These are phyloP conservation scores for Chondrosia reniformis DNA, from an alignment of 37 sponge, comb jelly and placozoan genomes.

Conservation along the genomic window DNA sequence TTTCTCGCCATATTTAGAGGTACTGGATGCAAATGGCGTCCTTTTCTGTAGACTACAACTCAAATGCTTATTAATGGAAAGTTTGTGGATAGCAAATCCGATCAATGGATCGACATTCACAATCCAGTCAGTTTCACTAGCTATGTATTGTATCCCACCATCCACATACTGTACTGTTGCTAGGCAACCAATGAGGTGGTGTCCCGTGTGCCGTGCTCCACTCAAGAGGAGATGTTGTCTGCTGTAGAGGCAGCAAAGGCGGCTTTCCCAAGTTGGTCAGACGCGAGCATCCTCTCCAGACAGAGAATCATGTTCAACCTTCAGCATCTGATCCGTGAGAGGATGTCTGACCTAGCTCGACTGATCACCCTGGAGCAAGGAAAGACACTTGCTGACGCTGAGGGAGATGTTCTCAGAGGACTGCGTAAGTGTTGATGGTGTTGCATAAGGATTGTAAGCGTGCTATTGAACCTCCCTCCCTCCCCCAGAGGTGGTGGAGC, in stretches of 20 bases:
- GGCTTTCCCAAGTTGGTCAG: conserved; percentile 79
- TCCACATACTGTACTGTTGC: background rate
- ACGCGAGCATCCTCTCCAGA: conserved; percentile 69
- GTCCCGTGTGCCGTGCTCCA: conserved; percentile 88
- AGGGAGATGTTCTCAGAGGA: conserved; percentile 93
- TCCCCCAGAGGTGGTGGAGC: conserved; percentile 92
- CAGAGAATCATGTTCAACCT: conserved; percentile 97
- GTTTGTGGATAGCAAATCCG: conserved; percentile 88
- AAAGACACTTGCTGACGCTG: conserved; percentile 96
- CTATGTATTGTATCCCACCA: background rate
- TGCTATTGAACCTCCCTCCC: background rate
- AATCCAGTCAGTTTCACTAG: conserved; percentile 68
- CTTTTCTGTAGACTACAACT: conserved; percentile 60
- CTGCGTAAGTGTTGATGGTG: conserved; percentile 60
- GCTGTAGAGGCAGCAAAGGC: conserved; percentile 85
- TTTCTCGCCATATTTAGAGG: no score
- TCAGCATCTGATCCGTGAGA: conserved; percentile 77
- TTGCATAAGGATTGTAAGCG: background rate
- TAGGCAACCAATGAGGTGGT: conserved; percentile 94
- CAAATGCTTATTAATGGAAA: conserved; percentile 90
- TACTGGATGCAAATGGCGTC: no score
- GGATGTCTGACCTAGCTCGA: conserved; percentile 70
- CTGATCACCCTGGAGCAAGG: conserved; percentile 91
- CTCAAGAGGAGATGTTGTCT: conserved; percentile 88
- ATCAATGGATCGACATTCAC: conserved; percentile 89